Conservation (phyloP, 2,888 invertebrate genomes). For the Rhagonycha fulva region DNA sequence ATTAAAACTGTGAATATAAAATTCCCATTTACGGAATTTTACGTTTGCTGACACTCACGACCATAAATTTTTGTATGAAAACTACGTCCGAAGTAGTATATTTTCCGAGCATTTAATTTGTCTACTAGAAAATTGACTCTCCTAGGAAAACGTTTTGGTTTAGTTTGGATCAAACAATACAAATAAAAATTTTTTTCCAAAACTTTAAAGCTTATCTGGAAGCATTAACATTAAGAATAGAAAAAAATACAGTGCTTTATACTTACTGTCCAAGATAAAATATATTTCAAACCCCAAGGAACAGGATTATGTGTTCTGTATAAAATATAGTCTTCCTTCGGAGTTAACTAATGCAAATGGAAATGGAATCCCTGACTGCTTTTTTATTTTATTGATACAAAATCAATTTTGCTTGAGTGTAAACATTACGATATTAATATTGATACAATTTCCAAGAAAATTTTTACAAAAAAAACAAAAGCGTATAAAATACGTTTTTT, state of each 20-base stretch:
- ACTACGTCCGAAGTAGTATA: neutral
- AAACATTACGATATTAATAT: neutral
- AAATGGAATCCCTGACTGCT: constrained; percentile 31
- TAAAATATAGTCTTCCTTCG: constrained; percentile 31
- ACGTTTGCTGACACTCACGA: neutral
- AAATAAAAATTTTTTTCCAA: neutral
- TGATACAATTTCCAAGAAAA: neutral
- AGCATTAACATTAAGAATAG: constrained; percentile 21
- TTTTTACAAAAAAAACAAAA: no score
- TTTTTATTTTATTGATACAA: constrained; percentile 26
- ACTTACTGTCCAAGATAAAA: constrained; percentile 30
- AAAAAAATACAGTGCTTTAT: constrained; percentile 31
- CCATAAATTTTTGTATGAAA: neutral
- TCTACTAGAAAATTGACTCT: neutral
- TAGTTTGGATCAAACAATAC: neutral
- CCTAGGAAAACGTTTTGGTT: neutral
- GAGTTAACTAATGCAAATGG: constrained; percentile 35
- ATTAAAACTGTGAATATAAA: constrained; percentile 19
- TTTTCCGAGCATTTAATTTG: neutral
- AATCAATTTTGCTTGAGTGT: constrained; percentile 21
- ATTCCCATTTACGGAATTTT: constrained; percentile 16
- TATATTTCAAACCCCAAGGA: constrained; percentile 27
- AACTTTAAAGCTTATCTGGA: constrained; percentile 17
- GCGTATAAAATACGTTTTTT: neutral
- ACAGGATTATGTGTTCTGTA: constrained; percentile 30